These are phyloP conservation scores for Sipha maydis DNA, from an alignment of 2,888 invertebrate genomes.

Conservation along the genomic window DNA sequence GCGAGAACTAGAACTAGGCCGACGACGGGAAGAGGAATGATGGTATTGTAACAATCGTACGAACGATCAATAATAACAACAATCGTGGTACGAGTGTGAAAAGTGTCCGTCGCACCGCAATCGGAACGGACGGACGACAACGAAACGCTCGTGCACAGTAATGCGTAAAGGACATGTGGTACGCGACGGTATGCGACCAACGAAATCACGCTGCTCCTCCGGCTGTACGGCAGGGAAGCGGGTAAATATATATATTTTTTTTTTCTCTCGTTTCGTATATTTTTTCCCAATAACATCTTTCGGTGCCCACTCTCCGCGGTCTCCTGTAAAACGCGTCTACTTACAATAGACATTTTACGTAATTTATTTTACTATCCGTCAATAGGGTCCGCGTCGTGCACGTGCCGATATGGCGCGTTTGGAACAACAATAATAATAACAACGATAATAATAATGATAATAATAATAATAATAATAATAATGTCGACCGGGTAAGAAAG, in stretches of 20 bases:
- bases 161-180: slow-evolving; percentile 1
- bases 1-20: slow-evolving; percentile 34
- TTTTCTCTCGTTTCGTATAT: background rate
- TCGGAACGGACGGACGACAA: background rate
- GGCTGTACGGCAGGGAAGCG: background rate
- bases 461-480: slow-evolving; percentile 23
- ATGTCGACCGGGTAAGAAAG: background rate
- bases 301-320: background rate
- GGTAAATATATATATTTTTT: background rate
- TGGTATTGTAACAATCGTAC: background rate
- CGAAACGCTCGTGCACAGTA: background rate
- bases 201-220: background rate
- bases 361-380: background rate
- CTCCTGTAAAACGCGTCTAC: background rate
- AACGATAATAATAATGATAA: slow-evolving; percentile 14
- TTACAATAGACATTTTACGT: background rate
- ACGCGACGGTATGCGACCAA: slow-evolving; percentile 55
- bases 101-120: background rate
- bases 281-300: background rate
- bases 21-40: background rate
- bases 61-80: too few relatives aligned
- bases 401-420: slow-evolving; percentile 61
- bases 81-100: background rate
- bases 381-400: slow-evolving; percentile 18
- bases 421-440: slow-evolving; percentile 29